These are phyloP conservation scores for Drosophila nikananu DNA, from an alignment of 1,140 invertebrate species.

Conservation along the genomic window DNA sequence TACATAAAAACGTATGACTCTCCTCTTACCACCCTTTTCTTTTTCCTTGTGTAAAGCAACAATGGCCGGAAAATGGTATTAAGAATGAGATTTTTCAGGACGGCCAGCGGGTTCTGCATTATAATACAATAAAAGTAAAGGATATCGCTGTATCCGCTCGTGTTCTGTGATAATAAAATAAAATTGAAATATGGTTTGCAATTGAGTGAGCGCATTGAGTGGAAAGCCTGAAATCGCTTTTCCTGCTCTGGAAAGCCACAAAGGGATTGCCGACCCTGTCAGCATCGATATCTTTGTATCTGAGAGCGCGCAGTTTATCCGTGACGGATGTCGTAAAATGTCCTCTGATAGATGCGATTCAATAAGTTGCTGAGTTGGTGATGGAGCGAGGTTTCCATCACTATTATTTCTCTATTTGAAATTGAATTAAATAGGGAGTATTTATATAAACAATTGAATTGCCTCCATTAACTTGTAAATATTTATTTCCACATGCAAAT, in stretches of 20 bases:
- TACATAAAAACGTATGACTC: neutral
- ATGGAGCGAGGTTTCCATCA: neutral
- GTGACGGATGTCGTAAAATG: slow-evolving; percentile 49
- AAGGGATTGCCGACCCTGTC: slow-evolving; percentile 30
- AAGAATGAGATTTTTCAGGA: slow-evolving; percentile 38
- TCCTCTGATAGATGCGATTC: slow-evolving; percentile 41
- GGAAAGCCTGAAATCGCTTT: slow-evolving; percentile 44
- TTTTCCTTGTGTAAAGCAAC: slow-evolving; percentile 4
- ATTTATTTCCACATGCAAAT: slow-evolving; percentile 10
- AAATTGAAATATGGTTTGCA: slow-evolving; percentile 82
- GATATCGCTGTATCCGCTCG: slow-evolving; percentile 60
- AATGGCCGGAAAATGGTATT: slow-evolving; percentile 35
- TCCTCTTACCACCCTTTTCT: no score
- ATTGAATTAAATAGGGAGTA: neutral
- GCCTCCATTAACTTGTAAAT: neutral
- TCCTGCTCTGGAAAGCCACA: slow-evolving; percentile 21
- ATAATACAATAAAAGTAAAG: slow-evolving; percentile 75
- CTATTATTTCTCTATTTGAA: no score
- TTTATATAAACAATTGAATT: neutral
- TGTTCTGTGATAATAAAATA: slow-evolving; percentile 75
- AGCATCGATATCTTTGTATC: slow-evolving; percentile 22
- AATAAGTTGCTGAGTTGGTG: slow-evolving; percentile 36
- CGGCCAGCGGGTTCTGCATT: slow-evolving; percentile 24
- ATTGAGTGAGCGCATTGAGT: slow-evolving; percentile 76
- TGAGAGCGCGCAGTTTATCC: slow-evolving; percentile 19